Percentiles rank a stretch among this genome's conserved stretches.
These are phyloP conservation scores for Galaxea fascicularis DNA, from an alignment of 92 coral and sea anemone species.

Conservation along the genomic window DNA sequence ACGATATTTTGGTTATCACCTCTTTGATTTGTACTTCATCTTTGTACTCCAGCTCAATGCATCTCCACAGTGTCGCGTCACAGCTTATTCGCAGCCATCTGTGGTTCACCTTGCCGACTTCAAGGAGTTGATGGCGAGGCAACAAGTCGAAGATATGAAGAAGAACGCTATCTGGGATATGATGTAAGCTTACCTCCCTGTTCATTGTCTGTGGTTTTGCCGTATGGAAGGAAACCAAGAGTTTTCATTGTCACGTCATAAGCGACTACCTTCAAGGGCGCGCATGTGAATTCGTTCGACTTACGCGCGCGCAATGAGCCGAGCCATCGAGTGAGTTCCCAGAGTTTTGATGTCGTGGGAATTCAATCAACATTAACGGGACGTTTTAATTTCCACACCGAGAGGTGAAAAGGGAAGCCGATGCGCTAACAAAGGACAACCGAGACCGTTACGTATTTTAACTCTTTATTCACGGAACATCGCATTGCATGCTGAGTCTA, in stretches of 20 bases:
- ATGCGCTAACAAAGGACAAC: too few relatives aligned
- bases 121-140: conserved; percentile 36
- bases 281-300: neutral
- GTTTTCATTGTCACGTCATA: conserved; percentile 14
- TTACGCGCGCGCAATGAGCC: neutral
- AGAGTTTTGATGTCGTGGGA: too few relatives aligned
- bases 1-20: conserved; percentile 33
- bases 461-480: too few relatives aligned
- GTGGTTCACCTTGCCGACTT: conserved; percentile 62
- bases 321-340: conserved; percentile 1
- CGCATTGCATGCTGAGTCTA: too few relatives aligned
- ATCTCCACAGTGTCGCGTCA: conserved; percentile 75
- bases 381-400: too few relatives aligned
- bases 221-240: neutral
- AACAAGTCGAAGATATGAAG: conserved; percentile 59
- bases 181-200: conserved; percentile 1
- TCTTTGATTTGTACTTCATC: conserved; percentile 38
- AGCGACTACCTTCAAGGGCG: neutral
- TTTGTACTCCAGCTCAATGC: conserved; percentile 47
- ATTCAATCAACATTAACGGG: too few relatives aligned
- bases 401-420: too few relatives aligned
- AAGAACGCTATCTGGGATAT: conserved; percentile 70
- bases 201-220: neutral
- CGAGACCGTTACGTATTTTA: too few relatives aligned
- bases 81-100: conserved; percentile 74